These are phyloP conservation scores for Staurois parvus DNA, from an alignment of 2,797 vertebrate genomes.

Conservation along the genomic window DNA sequence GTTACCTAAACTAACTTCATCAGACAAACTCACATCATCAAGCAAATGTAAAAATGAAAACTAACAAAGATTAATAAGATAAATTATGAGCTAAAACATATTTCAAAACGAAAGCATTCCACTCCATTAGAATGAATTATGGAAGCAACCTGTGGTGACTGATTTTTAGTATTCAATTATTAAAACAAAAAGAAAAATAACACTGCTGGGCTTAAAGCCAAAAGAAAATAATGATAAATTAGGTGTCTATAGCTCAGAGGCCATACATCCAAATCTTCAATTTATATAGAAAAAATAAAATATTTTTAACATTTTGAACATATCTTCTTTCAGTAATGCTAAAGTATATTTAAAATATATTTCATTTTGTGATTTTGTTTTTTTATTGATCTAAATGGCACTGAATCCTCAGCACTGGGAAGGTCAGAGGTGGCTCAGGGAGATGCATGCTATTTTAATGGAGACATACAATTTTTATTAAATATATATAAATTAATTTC, in stretches of 20 bases:
- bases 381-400: too few species aligned
- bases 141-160: slow-evolving; percentile 26
- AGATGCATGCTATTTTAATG: too few species aligned
- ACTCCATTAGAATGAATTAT: slow-evolving; percentile 44
- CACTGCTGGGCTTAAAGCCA: slow-evolving; percentile 16
- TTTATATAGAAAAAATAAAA: not conserved
- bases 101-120: slow-evolving; percentile 30
- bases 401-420: too few species aligned
- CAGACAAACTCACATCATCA: not conserved
- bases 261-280: slow-evolving; percentile 16
- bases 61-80: slow-evolving; percentile 31
- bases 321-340: not conserved
- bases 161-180: slow-evolving; percentile 45
- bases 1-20: too few species aligned
- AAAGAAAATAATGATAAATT: slow-evolving; percentile 41
- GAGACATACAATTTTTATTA: too few species aligned
- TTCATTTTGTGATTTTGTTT: too few species aligned
- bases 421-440: too few species aligned
- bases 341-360: too few species aligned
- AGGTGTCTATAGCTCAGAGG: not conserved
- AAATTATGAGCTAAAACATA: slow-evolving; percentile 18
- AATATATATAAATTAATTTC: too few species aligned
- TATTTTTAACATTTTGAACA: not conserved
- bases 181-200: slow-evolving; percentile 50
- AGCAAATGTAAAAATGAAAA: slow-evolving; percentile 10